Evolutionary conservation across 2,797 vertebrate species (phyloP).

Genomic region (Tauraco hartlaubi): DNA sequence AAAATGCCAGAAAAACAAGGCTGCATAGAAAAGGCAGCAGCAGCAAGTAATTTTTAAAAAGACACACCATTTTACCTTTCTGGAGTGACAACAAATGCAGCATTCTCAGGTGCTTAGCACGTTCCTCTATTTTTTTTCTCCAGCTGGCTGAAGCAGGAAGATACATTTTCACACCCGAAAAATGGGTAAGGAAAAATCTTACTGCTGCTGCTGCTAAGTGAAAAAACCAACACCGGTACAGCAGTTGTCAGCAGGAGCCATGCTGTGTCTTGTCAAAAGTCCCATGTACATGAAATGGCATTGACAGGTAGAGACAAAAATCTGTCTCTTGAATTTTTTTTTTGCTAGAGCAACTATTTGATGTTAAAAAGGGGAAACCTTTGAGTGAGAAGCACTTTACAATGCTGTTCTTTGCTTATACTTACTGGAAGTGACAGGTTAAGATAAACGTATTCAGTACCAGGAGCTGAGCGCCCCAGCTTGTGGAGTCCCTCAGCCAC

Average conservation of each 20-base stretch:
- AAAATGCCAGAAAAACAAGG: background rate
- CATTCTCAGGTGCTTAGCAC: background rate
- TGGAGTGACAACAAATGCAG: background rate
- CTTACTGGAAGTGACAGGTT: conserved; percentile 88
- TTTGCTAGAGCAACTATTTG: background rate
- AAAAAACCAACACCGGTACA: background rate
- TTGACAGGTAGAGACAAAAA: background rate
- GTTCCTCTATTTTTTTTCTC: background rate
- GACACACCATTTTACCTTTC: background rate
- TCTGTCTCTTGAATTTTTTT: background rate
- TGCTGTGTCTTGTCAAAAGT: background rate
- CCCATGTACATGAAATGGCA: background rate
- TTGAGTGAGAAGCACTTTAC: background rate
- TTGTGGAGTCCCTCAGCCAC: conserved; percentile 80
- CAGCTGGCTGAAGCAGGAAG: background rate
- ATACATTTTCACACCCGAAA: background rate
- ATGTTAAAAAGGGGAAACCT: background rate
- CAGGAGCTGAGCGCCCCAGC: conserved; percentile 81
- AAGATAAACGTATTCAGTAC: conserved; percentile 84
- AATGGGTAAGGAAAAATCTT: background rate
- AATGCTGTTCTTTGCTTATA: background rate
- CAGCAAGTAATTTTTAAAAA: background rate
- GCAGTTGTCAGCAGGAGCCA: background rate
- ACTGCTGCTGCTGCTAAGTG: background rate
- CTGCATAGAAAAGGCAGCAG: background rate